phyloP scores from a whole-genome alignment of 2,797 vertebrate genomes.

The Miopithecus talapoin region DNA sequence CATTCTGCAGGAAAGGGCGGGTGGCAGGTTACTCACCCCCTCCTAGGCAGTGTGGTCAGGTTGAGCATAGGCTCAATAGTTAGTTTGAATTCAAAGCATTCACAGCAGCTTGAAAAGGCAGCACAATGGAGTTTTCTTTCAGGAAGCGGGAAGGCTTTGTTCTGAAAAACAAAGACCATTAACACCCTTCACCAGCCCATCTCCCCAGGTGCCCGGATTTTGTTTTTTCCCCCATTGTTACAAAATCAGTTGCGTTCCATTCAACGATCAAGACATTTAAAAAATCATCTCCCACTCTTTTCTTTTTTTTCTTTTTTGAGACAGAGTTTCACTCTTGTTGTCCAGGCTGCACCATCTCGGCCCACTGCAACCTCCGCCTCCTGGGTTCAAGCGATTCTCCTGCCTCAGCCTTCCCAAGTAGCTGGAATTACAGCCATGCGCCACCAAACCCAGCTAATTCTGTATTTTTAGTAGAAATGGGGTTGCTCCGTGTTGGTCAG shows the following conservation, averaged over 20 bases:
- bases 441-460: too few relatives aligned
- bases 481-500: too few relatives aligned
- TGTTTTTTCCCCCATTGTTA: background rate
- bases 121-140: background rate
- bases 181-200: background rate
- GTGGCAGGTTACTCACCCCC: background rate
- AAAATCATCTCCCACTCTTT: background rate
- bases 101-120: background rate
- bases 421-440: too few relatives aligned
- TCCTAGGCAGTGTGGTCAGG: background rate
- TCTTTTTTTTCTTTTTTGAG: too few relatives aligned
- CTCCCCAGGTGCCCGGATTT: background rate
- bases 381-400: too few relatives aligned
- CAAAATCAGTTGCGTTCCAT: background rate
- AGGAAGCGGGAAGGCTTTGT: background rate
- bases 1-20: background rate
- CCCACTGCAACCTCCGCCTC: too few relatives aligned
- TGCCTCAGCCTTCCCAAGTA: too few relatives aligned
- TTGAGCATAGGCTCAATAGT: background rate
- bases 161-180: conserved; percentile 11
- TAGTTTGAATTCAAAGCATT: conserved; percentile 21
- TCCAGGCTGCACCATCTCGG: too few relatives aligned
- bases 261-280: background rate
- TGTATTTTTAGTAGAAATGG: too few relatives aligned
- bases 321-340: too few relatives aligned